Percentiles rank a stretch among this genome's conserved stretches.
Evolutionary conservation across 2,888 invertebrate species (phyloP).

Genomic region (Andricus curvator): DNA sequence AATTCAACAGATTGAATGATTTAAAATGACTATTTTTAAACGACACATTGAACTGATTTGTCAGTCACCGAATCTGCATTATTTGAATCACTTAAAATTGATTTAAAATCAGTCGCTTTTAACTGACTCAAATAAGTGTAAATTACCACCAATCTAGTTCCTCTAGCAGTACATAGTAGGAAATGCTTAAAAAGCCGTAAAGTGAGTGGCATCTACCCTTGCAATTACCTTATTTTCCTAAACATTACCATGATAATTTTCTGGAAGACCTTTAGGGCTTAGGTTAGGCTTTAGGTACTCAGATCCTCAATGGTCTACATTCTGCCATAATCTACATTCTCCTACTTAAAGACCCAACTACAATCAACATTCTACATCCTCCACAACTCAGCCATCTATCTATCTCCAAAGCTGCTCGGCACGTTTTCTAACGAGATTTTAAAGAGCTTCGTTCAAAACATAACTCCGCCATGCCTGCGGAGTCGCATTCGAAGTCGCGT

Average conservation of each 20-base stretch:
- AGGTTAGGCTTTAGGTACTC: not conserved
- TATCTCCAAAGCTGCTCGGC: conserved; percentile 13
- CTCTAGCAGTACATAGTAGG: not conserved
- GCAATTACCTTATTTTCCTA: not conserved
- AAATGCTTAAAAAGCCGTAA: not conserved
- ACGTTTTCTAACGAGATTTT: conserved; percentile 41
- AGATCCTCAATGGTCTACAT: not conserved
- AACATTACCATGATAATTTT: not conserved
- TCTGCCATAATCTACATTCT: not conserved
- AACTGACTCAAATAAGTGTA: not conserved
- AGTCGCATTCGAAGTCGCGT: conserved; percentile 2
- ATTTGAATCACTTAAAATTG: too few relatives aligned
- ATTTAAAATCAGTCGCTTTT: too few relatives aligned
- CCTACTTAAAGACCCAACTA: not conserved
- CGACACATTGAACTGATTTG: too few relatives aligned
- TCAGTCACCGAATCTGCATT: too few relatives aligned
- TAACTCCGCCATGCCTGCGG: conserved; percentile 17
- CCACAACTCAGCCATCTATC: not conserved
- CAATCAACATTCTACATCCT: not conserved
- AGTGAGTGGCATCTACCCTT: not conserved
- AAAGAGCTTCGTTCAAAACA: conserved; percentile 35
- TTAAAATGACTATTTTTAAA: too few relatives aligned
- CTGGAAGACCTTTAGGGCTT: not conserved
- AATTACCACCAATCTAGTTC: not conserved
- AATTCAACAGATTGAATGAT: too few relatives aligned